Percentiles rank a stretch among this genome's conserved stretches.
phyloP scores from a whole-genome alignment of 2,888 invertebrate genomes.

The Cheilosia soror region DNA sequence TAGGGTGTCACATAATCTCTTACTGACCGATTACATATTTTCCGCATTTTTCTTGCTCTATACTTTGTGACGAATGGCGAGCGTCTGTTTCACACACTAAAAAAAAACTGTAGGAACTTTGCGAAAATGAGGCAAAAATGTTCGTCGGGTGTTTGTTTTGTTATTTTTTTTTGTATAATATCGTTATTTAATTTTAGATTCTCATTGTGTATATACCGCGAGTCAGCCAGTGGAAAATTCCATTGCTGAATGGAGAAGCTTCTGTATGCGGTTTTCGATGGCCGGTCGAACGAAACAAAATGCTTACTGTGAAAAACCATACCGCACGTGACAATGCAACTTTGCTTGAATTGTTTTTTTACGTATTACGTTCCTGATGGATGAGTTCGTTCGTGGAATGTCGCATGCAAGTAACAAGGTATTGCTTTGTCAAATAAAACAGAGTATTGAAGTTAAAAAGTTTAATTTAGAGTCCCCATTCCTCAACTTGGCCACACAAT shows the following conservation, averaged over 20 bases:
- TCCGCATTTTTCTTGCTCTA: not conserved
- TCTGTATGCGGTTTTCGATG: conserved; percentile 47
- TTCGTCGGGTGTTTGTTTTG: conserved; percentile 19
- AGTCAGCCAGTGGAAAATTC: conserved; percentile 62
- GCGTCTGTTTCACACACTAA: conserved; percentile 26
- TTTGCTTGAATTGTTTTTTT: conserved; percentile 27
- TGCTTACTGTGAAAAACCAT: conserved; percentile 43
- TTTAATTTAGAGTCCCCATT: too few species aligned
- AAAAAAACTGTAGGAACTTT: conserved; percentile 35
- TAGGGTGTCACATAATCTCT: not conserved
- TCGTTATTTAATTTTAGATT: conserved; percentile 63
- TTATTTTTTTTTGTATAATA: conserved; percentile 15
- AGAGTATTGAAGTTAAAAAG: too few species aligned
- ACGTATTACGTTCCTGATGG: conserved; percentile 18
- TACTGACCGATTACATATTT: not conserved
- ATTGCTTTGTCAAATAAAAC: not conserved
- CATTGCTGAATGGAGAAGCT: conserved; percentile 57
- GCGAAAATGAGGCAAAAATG: conserved; percentile 41
- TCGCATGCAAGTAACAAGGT: conserved; percentile 24
- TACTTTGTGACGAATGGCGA: conserved; percentile 26
- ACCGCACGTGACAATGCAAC: conserved; percentile 62
- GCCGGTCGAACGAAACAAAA: conserved; percentile 27
- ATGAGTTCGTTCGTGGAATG: conserved; percentile 20
- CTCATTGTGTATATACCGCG: conserved; percentile 18
- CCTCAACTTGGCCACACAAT: too few species aligned